Base-by-base conservation (phyloP, 2,113 vertebrate genomes). In the Gallinago media region DNA sequence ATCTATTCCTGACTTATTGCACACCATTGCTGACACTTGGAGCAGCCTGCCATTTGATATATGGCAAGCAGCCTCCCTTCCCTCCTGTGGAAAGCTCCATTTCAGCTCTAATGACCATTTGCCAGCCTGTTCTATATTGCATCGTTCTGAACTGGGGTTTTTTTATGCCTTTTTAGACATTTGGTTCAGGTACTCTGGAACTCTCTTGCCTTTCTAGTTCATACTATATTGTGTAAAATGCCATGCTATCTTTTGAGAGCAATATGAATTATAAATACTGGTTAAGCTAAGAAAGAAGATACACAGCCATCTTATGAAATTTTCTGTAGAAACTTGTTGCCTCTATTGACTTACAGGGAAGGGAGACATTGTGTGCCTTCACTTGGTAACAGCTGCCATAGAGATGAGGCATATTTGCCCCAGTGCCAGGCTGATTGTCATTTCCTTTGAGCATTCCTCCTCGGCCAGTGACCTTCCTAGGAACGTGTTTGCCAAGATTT, bases 81-180 rank as follows among this genome's bases (percentile, higher is more conserved):
- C n/a, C 34, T 81, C 61, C 34, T 47, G 27, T 59, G 32, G 56
- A 72, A 83, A 95, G 44, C 83, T 89, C 46, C 20, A 8, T 77
- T 95, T 78, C 76, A 78, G 42, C 26, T 81, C 23, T 81, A 81
- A 85, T 72, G 84, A 81, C 52, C 52, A 59, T 84, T 96, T 91
- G 42, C 47, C 73, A 49, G 61, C 38, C 65, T 74, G 31, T 68
- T 91, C 80, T 87, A 40, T 72, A 11, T 42, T 67, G 8, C 25
- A 10, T 36, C 75, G 32, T 59, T 91, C 87, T 78, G 67, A 83
- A 50, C 18, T 70, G 32, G 8, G 3, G 5, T 15, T 83, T 90
- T 76, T 67, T 84, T 68, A 50, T 81, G 21, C 21, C 29, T 95
- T 92, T 87, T 58, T 40, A 75, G 49, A 42, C 40, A 44, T 17